These are phyloP conservation scores for Drosophila anomelani DNA, from an alignment of 2,888 invertebrate genomes.

Conservation along the genomic window DNA sequence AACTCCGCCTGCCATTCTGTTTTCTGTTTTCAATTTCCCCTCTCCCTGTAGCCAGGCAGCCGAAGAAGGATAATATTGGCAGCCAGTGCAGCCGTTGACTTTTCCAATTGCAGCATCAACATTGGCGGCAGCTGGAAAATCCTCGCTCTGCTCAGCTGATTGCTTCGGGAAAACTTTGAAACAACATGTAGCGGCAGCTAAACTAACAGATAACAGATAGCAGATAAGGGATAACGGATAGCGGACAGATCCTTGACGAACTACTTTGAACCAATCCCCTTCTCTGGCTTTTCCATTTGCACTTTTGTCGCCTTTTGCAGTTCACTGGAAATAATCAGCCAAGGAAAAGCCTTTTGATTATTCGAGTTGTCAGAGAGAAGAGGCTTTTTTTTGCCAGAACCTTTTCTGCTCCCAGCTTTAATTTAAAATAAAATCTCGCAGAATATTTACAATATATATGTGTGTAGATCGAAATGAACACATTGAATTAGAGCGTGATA, in stretches of 20 bases:
- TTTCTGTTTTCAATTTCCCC: constrained; percentile 68
- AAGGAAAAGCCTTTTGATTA: constrained; percentile 67
- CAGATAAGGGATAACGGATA: constrained; percentile 21
- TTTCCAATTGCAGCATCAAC: constrained; percentile 68
- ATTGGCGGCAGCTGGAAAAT: constrained; percentile 23
- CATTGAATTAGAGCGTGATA: constrained; percentile 12
- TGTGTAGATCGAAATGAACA: neutral
- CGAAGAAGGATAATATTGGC: constrained; percentile 48
- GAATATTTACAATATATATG: neutral
- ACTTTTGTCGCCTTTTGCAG: constrained; percentile 57
- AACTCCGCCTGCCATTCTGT: constrained; percentile 51
- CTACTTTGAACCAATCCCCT: constrained; percentile 20
- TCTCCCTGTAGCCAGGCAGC: constrained; percentile 11
- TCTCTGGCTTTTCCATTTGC: constrained; percentile 56
- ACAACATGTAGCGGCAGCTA: constrained; percentile 62
- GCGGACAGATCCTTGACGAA: constrained; percentile 33
- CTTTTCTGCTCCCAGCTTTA: neutral
- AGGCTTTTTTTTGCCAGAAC: neutral
- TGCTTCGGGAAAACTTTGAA: constrained; percentile 72
- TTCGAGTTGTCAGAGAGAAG: constrained; percentile 53
- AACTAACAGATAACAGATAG: constrained; percentile 57
- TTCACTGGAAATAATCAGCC: constrained; percentile 73
- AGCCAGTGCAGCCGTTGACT: constrained; percentile 74
- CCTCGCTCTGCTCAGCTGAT: constrained; percentile 48
- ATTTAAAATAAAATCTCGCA: neutral